Base-by-base conservation (phyloP, 2,888 invertebrate species). In the Drosophila flavopinicola region DNA sequence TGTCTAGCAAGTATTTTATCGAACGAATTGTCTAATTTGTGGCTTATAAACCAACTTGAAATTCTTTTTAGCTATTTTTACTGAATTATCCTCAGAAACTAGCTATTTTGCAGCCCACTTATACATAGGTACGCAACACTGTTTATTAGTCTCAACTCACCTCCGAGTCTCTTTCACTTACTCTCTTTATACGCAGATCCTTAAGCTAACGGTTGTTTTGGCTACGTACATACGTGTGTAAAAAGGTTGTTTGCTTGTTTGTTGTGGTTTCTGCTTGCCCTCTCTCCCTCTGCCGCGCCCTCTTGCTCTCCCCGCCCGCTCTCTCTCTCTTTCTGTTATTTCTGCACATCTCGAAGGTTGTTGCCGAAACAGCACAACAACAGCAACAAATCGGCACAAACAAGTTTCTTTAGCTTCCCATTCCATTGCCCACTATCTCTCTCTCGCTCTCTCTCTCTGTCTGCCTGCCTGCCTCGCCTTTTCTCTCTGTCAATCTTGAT, bases 131-230 rank as follows among this genome's bases (percentile, higher is more conserved):
- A 15, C 17, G 44, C 13, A 42, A 37, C 20, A 9, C 33, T 32
- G 32, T 44, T 6, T 1, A 11, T 15, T n/a, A 4, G 39, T 25
- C 4, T 39, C 11, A 1, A 11, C 32, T 27, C 15, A 25, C 7
- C 24, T 11, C 15, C 33, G 41, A 2, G 29, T 13, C 11, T 6
- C 2, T 24, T 9, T 7, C 17, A 11, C 51, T 51, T 13, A 3
- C 42, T 51, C 7, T 27, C 17, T 23, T 4, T 37, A 32, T 52
- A 9, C 42, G 20, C 20, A 10, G 60, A 84, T 79, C 84, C 84
- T 60, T 66, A 23, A 35, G 45, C 75, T 79, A 79, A 84, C 79
- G 79, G 79, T 83, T 79, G 48, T 67, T 82, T 51, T 49, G 32
- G 47, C n/a, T n/a, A n/a, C n/a, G n/a, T 44, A 45, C 29, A 29